Conservation (phyloP, 2,888 invertebrate genomes). For the Drosophila neutralis region DNA sequence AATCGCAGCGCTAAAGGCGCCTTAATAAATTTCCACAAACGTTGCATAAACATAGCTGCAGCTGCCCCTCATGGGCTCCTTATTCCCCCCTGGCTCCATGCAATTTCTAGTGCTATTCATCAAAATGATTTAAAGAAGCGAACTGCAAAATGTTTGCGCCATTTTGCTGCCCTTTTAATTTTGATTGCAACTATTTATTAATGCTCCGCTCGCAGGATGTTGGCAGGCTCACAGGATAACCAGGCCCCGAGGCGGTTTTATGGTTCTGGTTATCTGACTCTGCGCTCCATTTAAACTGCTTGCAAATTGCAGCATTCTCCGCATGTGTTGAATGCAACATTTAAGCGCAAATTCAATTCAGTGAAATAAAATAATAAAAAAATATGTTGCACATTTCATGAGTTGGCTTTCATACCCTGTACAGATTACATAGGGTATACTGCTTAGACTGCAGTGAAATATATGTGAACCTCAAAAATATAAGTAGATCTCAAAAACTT, state of each 20-base stretch:
- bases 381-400: slow-evolving; percentile 42
- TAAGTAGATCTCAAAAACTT: too few relatives aligned
- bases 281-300: slow-evolving; percentile 66
- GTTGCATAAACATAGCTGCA: slow-evolving; percentile 16
- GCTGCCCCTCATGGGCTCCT: background rate
- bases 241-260: slow-evolving; percentile 14
- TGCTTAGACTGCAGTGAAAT: background rate
- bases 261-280: slow-evolving; percentile 10
- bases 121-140: slow-evolving; percentile 66
- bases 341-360: slow-evolving; percentile 45
- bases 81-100: background rate
- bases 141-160: slow-evolving; percentile 64
- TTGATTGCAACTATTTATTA: slow-evolving; percentile 77
- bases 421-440: background rate
- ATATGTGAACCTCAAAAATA: background rate
- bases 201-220: slow-evolving; percentile 53
- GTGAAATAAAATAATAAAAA: slow-evolving; percentile 28
- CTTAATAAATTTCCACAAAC: slow-evolving; percentile 64
- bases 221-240: slow-evolving; percentile 38
- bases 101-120: slow-evolving; percentile 45
- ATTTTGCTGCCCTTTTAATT: slow-evolving; percentile 71
- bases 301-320: slow-evolving; percentile 41
- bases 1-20: slow-evolving; percentile 44
- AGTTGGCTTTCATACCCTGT: slow-evolving; percentile 10
- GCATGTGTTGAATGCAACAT: slow-evolving; percentile 43